Base-by-base conservation (phyloP, 2,797 vertebrate genomes). In the Mastacembelus armatus region DNA sequence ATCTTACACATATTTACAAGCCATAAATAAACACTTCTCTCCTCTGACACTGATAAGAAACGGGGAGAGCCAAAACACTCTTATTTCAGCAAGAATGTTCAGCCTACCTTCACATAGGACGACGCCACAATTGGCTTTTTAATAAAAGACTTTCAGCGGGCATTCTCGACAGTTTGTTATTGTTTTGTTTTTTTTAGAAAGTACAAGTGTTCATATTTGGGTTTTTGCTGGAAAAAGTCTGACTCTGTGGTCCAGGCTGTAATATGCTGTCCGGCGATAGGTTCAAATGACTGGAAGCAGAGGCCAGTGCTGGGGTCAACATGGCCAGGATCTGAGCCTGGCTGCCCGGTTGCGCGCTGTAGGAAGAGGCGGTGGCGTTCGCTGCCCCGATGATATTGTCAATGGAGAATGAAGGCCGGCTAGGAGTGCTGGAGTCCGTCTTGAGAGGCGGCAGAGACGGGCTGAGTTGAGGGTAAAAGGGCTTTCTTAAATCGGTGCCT, bases 361-460 rank as follows among this genome's bases (percentile, higher is more conserved):
- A 97, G 0, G 96, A 93, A 5, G 96, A 93, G 32, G 90, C 93
- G 59, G 92, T 91, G 39, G 93, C 91, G 86, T 90, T 93, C 50
- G 92, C 90, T 18, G 93, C 93, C 10, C 95, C 97, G 78, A 98
- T 98, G 70, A 99, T 98, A 85, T 98, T 98, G 95, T 99, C 97
- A 93, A 98, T 98, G 54, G 96, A 97, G 90, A 99, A 99, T 1
- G 96, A 97, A 59, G 96, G 95, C 52, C 95, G 92, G 54, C 74
- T 88, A 52, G 91, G 87, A 4, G 90, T 72, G 75, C 88, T 92
- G 61, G 92, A 87, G 95, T 98, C 97, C 72, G 95, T 92, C 92
- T 98, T 98, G 51, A 97, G 94, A 35, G 94, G 93, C 75, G 95
- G 85, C 91, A 96, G 74, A 81, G 95, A 78, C 79, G 93, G 76